Evolutionary conservation across 2,113 vertebrate genomes (phyloP).

Genomic region (Saimiri boliviensis): DNA sequence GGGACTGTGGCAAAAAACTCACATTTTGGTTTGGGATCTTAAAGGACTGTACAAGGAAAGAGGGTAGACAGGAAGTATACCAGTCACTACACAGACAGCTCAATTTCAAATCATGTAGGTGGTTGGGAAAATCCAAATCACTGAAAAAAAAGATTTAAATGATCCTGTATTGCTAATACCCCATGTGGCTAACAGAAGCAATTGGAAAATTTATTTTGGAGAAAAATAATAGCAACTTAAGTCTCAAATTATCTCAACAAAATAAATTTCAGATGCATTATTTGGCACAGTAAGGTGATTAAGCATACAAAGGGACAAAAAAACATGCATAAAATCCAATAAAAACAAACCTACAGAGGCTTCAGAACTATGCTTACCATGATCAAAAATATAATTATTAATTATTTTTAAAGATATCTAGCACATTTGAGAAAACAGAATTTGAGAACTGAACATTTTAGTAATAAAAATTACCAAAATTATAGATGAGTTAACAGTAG

Average conservation of each 20-base stretch:
- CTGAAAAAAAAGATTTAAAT: neutral
- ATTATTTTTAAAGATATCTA: neutral
- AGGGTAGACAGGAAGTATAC: neutral
- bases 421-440: neutral
- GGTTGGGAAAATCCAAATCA: neutral
- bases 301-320: neutral
- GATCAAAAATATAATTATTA: neutral
- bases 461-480: constrained; percentile 29
- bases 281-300: neutral
- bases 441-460: neutral
- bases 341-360: neutral
- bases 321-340: neutral
- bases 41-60: neutral
- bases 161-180: neutral
- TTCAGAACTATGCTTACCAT: neutral
- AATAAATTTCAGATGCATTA: neutral
- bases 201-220: neutral
- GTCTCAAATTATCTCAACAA: neutral
- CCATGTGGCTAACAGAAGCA: neutral
- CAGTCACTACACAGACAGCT: neutral
- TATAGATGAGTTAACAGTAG: neutral
- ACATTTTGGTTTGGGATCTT: neutral
- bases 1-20: neutral
- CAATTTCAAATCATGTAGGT: neutral
- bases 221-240: neutral